Percentiles rank a stretch among this genome's conserved stretches.
Evolutionary conservation across 2,888 invertebrate genomes (phyloP).

Genomic region (Apamea anceps): DNA sequence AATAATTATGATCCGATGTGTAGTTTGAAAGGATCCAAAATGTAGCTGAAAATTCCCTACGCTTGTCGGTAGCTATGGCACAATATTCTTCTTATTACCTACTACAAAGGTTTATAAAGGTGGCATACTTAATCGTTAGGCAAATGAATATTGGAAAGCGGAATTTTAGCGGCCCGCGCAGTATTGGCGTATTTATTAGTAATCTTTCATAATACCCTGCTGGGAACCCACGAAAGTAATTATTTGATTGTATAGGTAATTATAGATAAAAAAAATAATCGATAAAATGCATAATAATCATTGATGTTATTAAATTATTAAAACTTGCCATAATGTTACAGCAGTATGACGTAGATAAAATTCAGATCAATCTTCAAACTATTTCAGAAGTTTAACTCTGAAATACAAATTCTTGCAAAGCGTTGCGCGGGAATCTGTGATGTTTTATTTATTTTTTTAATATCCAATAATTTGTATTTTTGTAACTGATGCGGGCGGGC

Average conservation of each 20-base stretch:
- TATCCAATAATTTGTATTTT: slow-evolving; percentile 53
- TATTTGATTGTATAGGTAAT: slow-evolving; percentile 33
- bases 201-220: slow-evolving; percentile 12
- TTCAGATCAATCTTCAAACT: slow-evolving; percentile 20
- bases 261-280: slow-evolving; percentile 10
- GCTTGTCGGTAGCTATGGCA: slow-evolving; percentile 26
- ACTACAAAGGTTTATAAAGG: slow-evolving; percentile 10
- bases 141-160: slow-evolving; percentile 4
- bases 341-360: slow-evolving; percentile 3
- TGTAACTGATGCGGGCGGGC: slow-evolving; percentile 20
- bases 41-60: slow-evolving; percentile 18
- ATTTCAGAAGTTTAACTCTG: slow-evolving; percentile 52
- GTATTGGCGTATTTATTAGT: slow-evolving; percentile 26
- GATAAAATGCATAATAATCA: slow-evolving; percentile 53
- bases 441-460: slow-evolving; percentile 57
- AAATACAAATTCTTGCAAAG: slow-evolving; percentile 46
- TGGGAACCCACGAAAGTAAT: slow-evolving; percentile 23
- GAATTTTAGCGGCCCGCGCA: slow-evolving; percentile 23
- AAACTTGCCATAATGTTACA: slow-evolving; percentile 51
- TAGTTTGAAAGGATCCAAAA: slow-evolving; percentile 27
- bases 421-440: slow-evolving; percentile 63
- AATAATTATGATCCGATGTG: slow-evolving; percentile 17
- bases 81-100: slow-evolving; percentile 20
- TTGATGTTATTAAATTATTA: slow-evolving; percentile 48
- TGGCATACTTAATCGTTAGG: slow-evolving; percentile 23